phyloP scores from a whole-genome alignment of 2,888 invertebrate species.

The Heteropelma amictum region DNA sequence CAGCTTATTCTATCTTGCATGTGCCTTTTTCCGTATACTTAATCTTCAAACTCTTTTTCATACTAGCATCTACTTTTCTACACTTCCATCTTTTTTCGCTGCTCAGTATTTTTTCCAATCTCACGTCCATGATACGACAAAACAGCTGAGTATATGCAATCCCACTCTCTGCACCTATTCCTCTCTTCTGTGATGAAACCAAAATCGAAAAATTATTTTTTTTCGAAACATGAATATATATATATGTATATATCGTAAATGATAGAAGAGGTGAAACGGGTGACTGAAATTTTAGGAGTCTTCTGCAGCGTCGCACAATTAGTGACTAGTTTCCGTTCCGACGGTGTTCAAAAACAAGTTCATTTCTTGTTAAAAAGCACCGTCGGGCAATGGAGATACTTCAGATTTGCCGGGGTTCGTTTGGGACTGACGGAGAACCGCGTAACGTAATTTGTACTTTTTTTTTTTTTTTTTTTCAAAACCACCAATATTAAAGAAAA shows the following conservation, averaged over 20 bases:
- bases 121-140: slow-evolving; percentile 9
- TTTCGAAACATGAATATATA: background rate
- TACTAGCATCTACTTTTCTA: slow-evolving; percentile 6
- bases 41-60: slow-evolving; percentile 13
- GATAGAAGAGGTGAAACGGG: slow-evolving; percentile 8
- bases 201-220: slow-evolving; percentile 27
- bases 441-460: too few relatives aligned
- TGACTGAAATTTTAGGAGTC: slow-evolving; percentile 3
- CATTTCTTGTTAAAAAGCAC: too few relatives aligned
- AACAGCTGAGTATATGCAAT: slow-evolving; percentile 36
- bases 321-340: background rate
- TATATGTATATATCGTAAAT: background rate
- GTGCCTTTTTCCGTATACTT: slow-evolving; percentile 34
- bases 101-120: slow-evolving; percentile 8
- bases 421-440: too few relatives aligned
- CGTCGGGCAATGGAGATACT: too few relatives aligned
- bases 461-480: too few relatives aligned
- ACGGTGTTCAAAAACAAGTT: too few relatives aligned
- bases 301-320: slow-evolving; percentile 9
- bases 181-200: slow-evolving; percentile 9
- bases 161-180: slow-evolving; percentile 30
- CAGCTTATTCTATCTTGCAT: slow-evolving; percentile 57
- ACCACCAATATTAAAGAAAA: too few relatives aligned
- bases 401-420: too few relatives aligned
- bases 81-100: background rate